Base-by-base conservation (phyloP, 2,113 vertebrate genomes). In the Todiramphus chloris region DNA sequence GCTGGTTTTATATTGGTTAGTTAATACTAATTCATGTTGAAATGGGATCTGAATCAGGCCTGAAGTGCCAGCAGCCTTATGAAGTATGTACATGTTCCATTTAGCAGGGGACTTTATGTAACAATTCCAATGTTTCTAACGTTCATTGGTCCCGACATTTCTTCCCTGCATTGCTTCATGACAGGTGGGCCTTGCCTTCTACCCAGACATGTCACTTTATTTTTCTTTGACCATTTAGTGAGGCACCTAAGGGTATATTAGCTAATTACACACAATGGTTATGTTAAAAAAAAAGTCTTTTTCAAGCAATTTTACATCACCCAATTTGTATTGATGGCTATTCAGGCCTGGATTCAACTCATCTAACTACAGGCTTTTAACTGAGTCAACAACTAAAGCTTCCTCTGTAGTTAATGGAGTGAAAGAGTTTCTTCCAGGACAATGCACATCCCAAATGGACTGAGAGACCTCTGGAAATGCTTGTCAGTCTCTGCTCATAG, bases 401-500 rank as follows among this genome's bases (percentile, higher is more conserved):
- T 94, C 69, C 44, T 87, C 43, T 73, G 69, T 62, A 72, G 60
- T 94, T 96, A 96, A 91, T 89, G 81, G 87, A 95, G 69, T n/a
- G 55, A 68, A 93, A 93, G 56, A 39, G n/a, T 83, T 96, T 82
- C 67, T 96, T 89, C 74, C 53, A 76, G 66, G 69, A 79, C 69
- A 89, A 4, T 31, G 66, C 35, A 91, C 89, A 84, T 58, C 53
- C 51, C 3, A 11, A 93, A 62, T 23, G 18, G 39, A 51, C 39
- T 48, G 81, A 82, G 27, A 89, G 51, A 64, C 58, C 74, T 84
- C 77, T 82, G 89, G 84, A 96, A 91, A 68, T 37, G 28, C 35
- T 68, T 53, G 39, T 85, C 88, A 79, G n/a, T 68, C 81, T 75
- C 35, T 62, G 21, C 60, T 51, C 56, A 55, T 28, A 68, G 8